Percentiles rank a stretch among this genome's conserved stretches.
These are phyloP conservation scores for Limnothrissa miodon DNA, from an alignment of 2,113 vertebrate species.

Conservation along the genomic window DNA sequence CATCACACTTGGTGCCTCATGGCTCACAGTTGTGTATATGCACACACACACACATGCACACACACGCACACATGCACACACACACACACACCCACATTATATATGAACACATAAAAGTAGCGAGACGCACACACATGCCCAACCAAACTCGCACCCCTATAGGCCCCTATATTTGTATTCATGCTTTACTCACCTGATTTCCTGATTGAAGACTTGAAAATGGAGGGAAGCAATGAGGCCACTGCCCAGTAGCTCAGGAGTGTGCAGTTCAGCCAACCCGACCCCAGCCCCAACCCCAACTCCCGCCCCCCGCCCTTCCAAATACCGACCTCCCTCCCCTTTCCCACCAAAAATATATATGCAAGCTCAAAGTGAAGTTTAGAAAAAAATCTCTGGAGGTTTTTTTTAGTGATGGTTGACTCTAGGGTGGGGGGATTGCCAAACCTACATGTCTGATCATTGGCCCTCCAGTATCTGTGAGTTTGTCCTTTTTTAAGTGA, in stretches of 20 bases:
- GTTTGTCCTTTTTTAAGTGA: slow-evolving; percentile 64
- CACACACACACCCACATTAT: neutral
- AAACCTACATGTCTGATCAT: slow-evolving; percentile 60
- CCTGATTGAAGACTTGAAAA: slow-evolving; percentile 76
- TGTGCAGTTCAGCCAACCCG: slow-evolving; percentile 54
- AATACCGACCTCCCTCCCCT: slow-evolving; percentile 10
- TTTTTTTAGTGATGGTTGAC: slow-evolving; percentile 64
- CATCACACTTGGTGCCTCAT: slow-evolving; percentile 24
- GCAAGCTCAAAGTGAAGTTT: neutral
- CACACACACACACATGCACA: neutral
- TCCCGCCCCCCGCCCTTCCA: slow-evolving; percentile 24
- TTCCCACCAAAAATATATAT: neutral
- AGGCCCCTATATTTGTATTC: slow-evolving; percentile 18
- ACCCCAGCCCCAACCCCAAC: slow-evolving; percentile 36
- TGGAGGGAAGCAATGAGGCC: slow-evolving; percentile 56
- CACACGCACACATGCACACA: neutral
- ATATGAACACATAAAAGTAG: slow-evolving; percentile 14
- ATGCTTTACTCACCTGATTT: slow-evolving; percentile 42
- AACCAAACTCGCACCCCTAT: neutral
- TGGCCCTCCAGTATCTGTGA: slow-evolving; percentile 60
- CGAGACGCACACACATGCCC: slow-evolving; percentile 58
- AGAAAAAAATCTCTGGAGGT: slow-evolving; percentile 53
- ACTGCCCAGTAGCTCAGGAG: slow-evolving; percentile 68
- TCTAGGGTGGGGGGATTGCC: slow-evolving; percentile 56
- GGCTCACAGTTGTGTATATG: neutral